Evolutionary conservation across 1,140 invertebrate genomes (phyloP), one percentile per base, ranked within the genome.

Genomic region (Aradophagus sp.): DNA sequence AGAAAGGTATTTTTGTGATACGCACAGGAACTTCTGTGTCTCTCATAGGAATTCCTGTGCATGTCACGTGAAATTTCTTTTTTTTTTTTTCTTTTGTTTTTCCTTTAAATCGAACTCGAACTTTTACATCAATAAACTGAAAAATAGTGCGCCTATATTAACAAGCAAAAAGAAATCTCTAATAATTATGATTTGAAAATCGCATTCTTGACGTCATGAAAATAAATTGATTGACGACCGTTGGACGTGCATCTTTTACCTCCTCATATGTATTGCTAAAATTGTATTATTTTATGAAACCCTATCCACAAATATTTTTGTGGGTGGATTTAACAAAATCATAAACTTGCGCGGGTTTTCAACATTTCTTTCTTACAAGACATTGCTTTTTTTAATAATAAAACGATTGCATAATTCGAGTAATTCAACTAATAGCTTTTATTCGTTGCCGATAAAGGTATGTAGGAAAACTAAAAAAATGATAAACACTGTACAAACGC

Each of bases 231-330:
- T 62, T 52, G 55, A 61, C 55, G 55, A 72, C 62, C 62, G 62
- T 50, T 62, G 62, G 42, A 72, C 56, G 69, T 71, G 68, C 41
- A 65, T 47, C 52, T 65, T 71, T 63, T 59, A 65, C 47, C 35
- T 50, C 42, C 31, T 65, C 59, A 20, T 48, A 55, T n/a, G n/a
- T 48, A 62, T 63, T 41, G 53, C 44, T 53, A 71, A 58, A 62
- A 70, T 45, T 58, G 20, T 70, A 39, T 63, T 31, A 62, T n/a
- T 48, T 15, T 13, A 27, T 50, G 13, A 32, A 45, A 53, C 39
- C 15, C 44, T 47, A 45, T 70, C 53, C 31, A 41, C 41, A 26
- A 29, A 61, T 32, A 27, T 53, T 42, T 20, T 39, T 26, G 6
- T 59, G 14, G 20, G 55, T 53, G 53, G 56, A 58, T 27, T 48